A percentile compares a stretch with the other conserved stretches of the same genome.
These are phyloP conservation scores for Eurytoma adleriae DNA, from an alignment of 2,888 invertebrate species.

Conservation along the genomic window DNA sequence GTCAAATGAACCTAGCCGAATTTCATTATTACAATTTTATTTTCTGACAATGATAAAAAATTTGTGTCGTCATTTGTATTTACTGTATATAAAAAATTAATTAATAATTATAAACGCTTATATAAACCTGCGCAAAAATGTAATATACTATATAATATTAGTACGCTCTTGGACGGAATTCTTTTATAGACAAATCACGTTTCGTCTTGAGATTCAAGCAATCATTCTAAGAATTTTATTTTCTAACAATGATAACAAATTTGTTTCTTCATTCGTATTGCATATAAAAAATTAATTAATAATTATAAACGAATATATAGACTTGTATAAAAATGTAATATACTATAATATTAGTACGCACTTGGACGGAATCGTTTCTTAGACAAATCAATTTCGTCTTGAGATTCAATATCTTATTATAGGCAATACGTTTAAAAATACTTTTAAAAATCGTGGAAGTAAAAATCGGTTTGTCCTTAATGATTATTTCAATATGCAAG, in stretches of 20 bases:
- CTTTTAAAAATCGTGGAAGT: too few relatives aligned
- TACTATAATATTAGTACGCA: too few relatives aligned
- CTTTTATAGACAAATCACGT: background rate
- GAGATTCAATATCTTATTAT: too few relatives aligned
- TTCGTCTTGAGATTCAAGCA: conserved; percentile 18
- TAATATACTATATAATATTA: conserved; percentile 21
- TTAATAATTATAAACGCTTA: background rate
- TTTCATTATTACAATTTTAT: conserved; percentile 42
- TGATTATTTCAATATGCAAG: too few relatives aligned
- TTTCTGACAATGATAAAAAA: conserved; percentile 39
- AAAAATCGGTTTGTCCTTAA: too few relatives aligned
- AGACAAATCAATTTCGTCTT: too few relatives aligned
- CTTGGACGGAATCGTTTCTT: too few relatives aligned
- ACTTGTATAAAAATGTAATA: too few relatives aligned
- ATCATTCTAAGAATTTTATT: conserved; percentile 22
- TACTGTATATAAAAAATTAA: conserved; percentile 2
- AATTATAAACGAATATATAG: too few relatives aligned
- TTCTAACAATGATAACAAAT: background rate
- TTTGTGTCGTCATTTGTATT: background rate
- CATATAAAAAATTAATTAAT: too few relatives aligned
- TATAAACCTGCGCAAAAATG: background rate
- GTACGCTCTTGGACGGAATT: conserved; percentile 35
- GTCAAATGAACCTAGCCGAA: conserved; percentile 4
- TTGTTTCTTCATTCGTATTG: background rate
- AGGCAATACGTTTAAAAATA: too few relatives aligned